Evolutionary conservation across 1,140 invertebrate species (phyloP), one percentile per base, ranked within the genome.

Genomic region (Hetaerina americana): DNA sequence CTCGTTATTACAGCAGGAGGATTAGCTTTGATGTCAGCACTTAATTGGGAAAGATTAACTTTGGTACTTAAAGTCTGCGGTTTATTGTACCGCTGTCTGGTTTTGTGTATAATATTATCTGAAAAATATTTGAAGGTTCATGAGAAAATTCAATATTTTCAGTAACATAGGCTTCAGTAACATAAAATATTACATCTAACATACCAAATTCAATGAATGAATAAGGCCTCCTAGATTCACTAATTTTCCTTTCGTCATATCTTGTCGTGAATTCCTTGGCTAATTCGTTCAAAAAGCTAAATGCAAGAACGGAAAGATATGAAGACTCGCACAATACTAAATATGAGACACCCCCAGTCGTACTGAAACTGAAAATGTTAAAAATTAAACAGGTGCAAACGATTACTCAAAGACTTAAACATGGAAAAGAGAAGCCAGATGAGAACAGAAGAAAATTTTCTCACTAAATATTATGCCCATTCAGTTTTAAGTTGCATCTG

Each of bases 161-260:
- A n/a, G n/a, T n/a, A n/a, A n/a, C 40, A 40, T 26, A 71, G 31
- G 10, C 66, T 24, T 8, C 66, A 15, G 6, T 49, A 69, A 67
- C 25, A 70, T 29, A 73, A 69, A 29, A 27, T 74, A 68, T n/a
- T 24, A 49, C 69, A 71, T 68, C 69, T 31, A 24, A 76, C 76
- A 78, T 77, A 83, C 82, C 82, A 77, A 83, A 83, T 74, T 82
- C 80, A 67, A 83, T 82, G 70, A 82, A 80, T 66, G 79, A 76
- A 75, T 82, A 83, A 0, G 82, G 82, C 70, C 82, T 75, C 66
- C 78, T 75, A 22, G 77, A 79, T 72, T 73, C 73, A 68, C 78
- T 77, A 25, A 82, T 75, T 74, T 77, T 76, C 22, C 72, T 73
- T 28, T 76, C 73, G 27, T 80, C 78, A 77, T 82, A 83, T 26